A percentile compares a stretch with the other conserved stretches of the same genome.
Conservation (phyloP, 2,888 invertebrate species). For the Balanococcus diminutus region DNA sequence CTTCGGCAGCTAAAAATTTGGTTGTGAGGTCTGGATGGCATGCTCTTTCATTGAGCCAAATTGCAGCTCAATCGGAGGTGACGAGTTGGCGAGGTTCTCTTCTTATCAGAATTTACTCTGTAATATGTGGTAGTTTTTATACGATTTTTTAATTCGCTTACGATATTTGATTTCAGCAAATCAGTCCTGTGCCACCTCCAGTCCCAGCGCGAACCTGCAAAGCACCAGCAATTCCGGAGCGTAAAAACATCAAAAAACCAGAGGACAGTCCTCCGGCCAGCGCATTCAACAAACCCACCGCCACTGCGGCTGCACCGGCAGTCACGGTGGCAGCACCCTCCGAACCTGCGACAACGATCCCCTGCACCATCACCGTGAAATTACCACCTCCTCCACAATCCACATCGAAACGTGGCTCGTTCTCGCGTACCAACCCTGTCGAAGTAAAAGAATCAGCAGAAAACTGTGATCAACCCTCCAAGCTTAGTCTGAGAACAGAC, state of each 20-base stretch:
- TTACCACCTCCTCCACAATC: constrained; percentile 52
- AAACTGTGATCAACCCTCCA: constrained; percentile 59
- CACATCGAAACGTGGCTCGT: constrained; percentile 58
- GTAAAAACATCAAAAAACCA: constrained; percentile 17
- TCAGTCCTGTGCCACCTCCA: constrained; percentile 28
- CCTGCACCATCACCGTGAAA: constrained; percentile 27
- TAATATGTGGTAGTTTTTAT: no score
- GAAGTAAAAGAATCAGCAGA: constrained; percentile 51
- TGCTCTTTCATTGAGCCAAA: no score
- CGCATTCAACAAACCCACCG: background rate
- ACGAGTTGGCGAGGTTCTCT: no score
- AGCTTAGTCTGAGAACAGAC: constrained; percentile 54
- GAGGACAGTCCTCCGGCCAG: background rate
- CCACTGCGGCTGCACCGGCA: background rate
- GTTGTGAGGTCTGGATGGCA: no score
- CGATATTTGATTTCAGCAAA: constrained; percentile 14
- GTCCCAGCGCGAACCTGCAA: constrained; percentile 42
- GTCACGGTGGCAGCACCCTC: background rate
- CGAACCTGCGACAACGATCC: background rate
- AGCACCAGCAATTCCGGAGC: constrained; percentile 47
- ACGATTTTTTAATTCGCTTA: background rate
- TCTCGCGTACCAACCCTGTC: constrained; percentile 62
- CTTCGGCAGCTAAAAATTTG: no score
- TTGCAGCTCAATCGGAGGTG: no score
- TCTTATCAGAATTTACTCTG: no score